Evolutionary conservation across 2,888 invertebrate genomes (phyloP), one percentile per base, ranked within the genome.

Genomic region (Drosophila pseudotakahashii): DNA sequence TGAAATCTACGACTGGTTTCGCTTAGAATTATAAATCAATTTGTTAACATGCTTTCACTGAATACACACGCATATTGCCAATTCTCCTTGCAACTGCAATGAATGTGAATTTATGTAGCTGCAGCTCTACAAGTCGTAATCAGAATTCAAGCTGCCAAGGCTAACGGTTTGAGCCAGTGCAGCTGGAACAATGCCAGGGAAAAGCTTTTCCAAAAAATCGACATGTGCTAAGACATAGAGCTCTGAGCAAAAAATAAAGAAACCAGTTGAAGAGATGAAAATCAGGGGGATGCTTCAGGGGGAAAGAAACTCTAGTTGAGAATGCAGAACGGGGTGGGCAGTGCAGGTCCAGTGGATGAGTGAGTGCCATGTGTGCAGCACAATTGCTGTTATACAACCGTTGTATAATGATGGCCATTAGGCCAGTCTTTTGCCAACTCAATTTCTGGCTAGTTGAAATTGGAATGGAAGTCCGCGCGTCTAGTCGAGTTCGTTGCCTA

Each of bases 371-470:
- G n/a, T 58, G 59, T 42, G 19, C 62, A 53, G 42, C 60, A 48
- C 32, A 51, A 61, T 64, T 71, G 78, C 70, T 73, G 76, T 85
- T 82, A 85, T 80, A 80, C 69, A 85, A 82, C 80, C 78, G 82
- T 82, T 82, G 74, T 69, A 85, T 83, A 79, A 75, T 71, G 62
- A 81, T 74, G 37, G 63, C 63, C 51, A 68, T 71, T 61, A 74
- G 59, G 14, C 44, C 39, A 59, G 51, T 48, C 52, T 63, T 63
- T 69, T 19, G 50, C 52, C 60, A 60, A 26, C 54, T 53, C 54
- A 64, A 66, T 57, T 71, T 48, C 26, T 14, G 36, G 41, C 34
- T 10, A 37, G 48, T 30, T 4, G 41, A 14, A 41, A 16, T 58
- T 26, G 57, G 5, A 26, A 36, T 55, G n/a, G 19, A 2, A n/a